Conservation (phyloP, 2,797 vertebrate genomes). For the Hippopotamyrus pictus region DNA sequence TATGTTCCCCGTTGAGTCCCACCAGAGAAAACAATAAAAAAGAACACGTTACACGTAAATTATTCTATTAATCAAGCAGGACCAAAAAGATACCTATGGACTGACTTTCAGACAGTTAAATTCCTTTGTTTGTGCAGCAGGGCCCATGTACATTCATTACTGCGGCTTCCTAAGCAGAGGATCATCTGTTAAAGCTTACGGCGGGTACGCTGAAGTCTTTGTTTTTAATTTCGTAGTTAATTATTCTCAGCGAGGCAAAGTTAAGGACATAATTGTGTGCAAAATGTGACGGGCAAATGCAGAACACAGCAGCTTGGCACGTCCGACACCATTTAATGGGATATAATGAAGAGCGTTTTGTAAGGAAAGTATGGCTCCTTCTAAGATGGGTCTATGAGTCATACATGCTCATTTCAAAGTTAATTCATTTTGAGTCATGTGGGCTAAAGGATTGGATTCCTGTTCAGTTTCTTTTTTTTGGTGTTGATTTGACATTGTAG, state of each 20-base stretch:
- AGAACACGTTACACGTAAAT: conserved; percentile 54
- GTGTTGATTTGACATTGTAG: neutral
- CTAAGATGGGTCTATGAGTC: neutral
- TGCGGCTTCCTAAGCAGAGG: neutral
- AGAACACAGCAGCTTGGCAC: neutral
- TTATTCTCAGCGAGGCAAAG: conserved; percentile 8
- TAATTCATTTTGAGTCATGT: neutral
- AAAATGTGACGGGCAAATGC: neutral
- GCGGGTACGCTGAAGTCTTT: neutral
- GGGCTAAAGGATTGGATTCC: neutral
- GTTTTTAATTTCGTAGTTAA: conserved; percentile 20
- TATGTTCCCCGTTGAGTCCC: conserved; percentile 45
- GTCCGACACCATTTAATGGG: neutral
- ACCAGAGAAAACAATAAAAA: conserved; percentile 62
- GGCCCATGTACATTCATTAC: neutral
- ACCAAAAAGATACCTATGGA: conserved; percentile 46
- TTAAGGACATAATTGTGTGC: conserved; percentile 5
- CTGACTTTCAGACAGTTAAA: conserved; percentile 30
- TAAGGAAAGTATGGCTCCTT: neutral
- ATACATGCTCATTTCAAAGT: conserved; percentile 5
- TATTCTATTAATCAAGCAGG: conserved; percentile 64
- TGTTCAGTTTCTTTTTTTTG: neutral
- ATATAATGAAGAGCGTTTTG: neutral
- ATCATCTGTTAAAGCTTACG: neutral
- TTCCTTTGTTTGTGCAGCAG: conserved; percentile 21